phyloP scores from a whole-genome alignment of 1,140 invertebrate species.

The Archivesica marissinica region DNA sequence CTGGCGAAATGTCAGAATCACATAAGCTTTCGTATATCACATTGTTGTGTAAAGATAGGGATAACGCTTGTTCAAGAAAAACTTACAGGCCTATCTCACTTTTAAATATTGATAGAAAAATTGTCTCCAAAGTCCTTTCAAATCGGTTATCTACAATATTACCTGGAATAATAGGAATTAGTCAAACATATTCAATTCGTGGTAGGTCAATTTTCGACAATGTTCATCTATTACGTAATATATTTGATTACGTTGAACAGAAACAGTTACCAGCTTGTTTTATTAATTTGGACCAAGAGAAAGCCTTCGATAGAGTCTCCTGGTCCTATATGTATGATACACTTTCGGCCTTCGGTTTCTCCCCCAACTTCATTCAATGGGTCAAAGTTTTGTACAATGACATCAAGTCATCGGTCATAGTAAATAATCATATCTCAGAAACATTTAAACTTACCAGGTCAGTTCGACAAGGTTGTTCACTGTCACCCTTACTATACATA shows the following conservation, averaged over 20 bases:
- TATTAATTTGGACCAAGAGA: constrained; percentile 68
- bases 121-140: constrained; percentile 66
- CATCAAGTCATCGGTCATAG: constrained; percentile 63
- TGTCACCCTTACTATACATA: constrained; percentile 83
- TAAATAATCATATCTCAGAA: constrained; percentile 71
- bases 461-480: constrained; percentile 82
- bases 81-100: constrained; percentile 51
- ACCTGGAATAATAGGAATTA: neutral
- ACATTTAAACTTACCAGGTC: constrained; percentile 75
- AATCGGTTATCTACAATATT: constrained; percentile 56
- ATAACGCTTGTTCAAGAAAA: constrained; percentile 55
- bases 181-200: constrained; percentile 14
- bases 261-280: constrained; percentile 60
- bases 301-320: constrained; percentile 69
- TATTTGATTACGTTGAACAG: constrained; percentile 67
- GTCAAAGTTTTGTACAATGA: constrained; percentile 68
- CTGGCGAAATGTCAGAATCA: too few relatives aligned
- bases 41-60: constrained; percentile 47
- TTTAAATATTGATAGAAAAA: constrained; percentile 46
- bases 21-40: constrained; percentile 30
- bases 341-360: constrained; percentile 67
- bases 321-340: constrained; percentile 64
- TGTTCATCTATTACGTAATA: constrained; percentile 66
- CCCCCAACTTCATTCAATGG: constrained; percentile 65
- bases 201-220: constrained; percentile 70